A percentile compares a stretch with the other conserved stretches of the same genome.
Conservation (phyloP, 1,140 invertebrate genomes). For the Laodelphax striatellus region DNA sequence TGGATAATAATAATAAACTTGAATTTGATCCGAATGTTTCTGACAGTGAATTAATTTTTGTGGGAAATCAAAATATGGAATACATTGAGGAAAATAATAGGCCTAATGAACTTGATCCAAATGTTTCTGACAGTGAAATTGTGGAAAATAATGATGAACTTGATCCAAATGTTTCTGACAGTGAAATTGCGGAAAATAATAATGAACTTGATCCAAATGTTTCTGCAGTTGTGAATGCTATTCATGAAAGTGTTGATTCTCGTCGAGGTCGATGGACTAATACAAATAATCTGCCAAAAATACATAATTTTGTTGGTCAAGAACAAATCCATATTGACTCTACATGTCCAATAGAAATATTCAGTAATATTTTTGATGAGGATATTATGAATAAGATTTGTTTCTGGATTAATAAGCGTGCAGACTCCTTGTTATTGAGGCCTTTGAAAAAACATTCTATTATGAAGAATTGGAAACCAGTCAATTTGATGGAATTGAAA, state of each 20-base stretch:
- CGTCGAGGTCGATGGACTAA: neutral
- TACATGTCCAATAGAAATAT: neutral
- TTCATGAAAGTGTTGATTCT: neutral
- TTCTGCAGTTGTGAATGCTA: neutral
- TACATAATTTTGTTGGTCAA: conserved; percentile 6
- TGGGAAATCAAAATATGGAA: too few species aligned
- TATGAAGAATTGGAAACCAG: neutral
- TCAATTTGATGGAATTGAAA: conserved; percentile 1
- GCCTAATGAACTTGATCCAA: too few species aligned
- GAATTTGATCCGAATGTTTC: neutral
- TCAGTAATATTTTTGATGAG: neutral
- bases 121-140: too few species aligned
- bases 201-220: too few species aligned
- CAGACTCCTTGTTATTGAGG: neutral
- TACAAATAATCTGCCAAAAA: neutral
- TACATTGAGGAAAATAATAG: too few species aligned
- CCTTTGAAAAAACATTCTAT: neutral
- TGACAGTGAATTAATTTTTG: too few species aligned
- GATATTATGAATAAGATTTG: neutral
- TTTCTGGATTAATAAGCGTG: conserved; percentile 1
- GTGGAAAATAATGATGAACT: too few species aligned
- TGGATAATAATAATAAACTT: neutral
- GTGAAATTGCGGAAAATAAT: too few species aligned
- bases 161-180: too few species aligned
- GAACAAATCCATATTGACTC: conserved; percentile 1